phyloP scores from a whole-genome alignment of 2,888 invertebrate genomes.

The Cynaeus angustus region DNA sequence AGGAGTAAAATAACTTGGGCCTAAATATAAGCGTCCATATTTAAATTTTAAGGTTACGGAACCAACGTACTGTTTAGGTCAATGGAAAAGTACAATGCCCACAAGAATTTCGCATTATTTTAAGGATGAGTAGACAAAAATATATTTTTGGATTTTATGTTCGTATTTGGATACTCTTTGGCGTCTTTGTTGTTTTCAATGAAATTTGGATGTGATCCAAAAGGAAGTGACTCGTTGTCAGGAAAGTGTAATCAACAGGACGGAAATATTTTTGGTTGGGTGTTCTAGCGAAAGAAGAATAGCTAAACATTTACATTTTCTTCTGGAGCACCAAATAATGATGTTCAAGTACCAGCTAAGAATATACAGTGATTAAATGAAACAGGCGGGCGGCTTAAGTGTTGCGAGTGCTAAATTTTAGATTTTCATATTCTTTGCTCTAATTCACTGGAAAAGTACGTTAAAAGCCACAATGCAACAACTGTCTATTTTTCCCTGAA shows the following conservation, averaged over 20 bases:
- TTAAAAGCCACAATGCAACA: no score
- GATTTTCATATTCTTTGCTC: no score
- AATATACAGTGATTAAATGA: no score
- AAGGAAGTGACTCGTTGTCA: conserved; percentile 6
- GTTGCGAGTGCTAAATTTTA: no score
- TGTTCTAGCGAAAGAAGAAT: no score
- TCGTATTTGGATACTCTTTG: background rate
- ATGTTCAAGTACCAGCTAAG: no score
- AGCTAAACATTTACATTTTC: no score
- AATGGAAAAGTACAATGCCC: conserved; percentile 29
- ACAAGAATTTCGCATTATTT: conserved; percentile 6
- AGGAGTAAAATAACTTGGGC: conserved; percentile 7
- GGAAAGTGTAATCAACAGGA: conserved; percentile 10
- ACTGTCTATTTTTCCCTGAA: no score
- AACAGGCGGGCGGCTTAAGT: no score
- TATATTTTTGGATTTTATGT: no score
- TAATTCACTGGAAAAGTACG: no score
- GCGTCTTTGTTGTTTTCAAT: background rate
- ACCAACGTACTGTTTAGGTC: conserved; percentile 34
- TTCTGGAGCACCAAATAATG: no score
- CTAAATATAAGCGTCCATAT: conserved; percentile 27
- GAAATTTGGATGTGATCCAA: conserved; percentile 5
- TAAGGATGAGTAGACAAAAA: background rate
- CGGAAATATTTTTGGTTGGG: conserved; percentile 16
- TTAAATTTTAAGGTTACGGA: conserved; percentile 36